A percentile compares a stretch with the other conserved stretches of the same genome.
Conservation (phyloP, 2,888 invertebrate species). For the Fragum fragum region DNA sequence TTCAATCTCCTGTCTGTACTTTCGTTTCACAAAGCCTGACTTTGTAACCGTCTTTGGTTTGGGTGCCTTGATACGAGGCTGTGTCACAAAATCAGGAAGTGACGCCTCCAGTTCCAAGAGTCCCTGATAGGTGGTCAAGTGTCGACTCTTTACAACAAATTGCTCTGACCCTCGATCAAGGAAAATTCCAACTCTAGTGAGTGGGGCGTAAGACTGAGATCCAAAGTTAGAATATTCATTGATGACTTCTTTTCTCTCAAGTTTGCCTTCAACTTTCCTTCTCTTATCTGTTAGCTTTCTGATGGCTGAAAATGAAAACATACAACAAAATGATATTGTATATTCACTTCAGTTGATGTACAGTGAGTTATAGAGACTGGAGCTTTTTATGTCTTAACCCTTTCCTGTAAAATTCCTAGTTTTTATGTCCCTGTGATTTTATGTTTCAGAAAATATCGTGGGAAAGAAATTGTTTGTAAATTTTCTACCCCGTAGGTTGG, state of each 20-base stretch:
- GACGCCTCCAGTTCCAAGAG: slow-evolving; percentile 86
- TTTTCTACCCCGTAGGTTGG: no score
- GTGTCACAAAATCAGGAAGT: slow-evolving; percentile 84
- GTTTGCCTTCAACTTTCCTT: slow-evolving; percentile 80
- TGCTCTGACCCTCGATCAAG: slow-evolving; percentile 86
- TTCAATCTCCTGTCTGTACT: slow-evolving; percentile 84
- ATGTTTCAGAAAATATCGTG: no score
- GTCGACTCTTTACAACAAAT: slow-evolving; percentile 85
- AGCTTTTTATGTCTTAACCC: no score
- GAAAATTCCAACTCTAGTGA: slow-evolving; percentile 86
- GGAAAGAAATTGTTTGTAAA: no score
- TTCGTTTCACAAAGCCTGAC: slow-evolving; percentile 85
- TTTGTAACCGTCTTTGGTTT: slow-evolving; percentile 84
- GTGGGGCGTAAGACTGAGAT: slow-evolving; percentile 86
- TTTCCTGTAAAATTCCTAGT: no score
- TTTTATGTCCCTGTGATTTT: no score
- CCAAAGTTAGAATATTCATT: slow-evolving; percentile 83
- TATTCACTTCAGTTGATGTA: no score
- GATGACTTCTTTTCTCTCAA: slow-evolving; percentile 83
- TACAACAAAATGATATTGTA: no score
- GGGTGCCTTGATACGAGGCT: slow-evolving; percentile 85
- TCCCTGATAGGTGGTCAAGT: slow-evolving; percentile 86
- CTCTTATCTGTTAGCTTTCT: slow-evolving; percentile 85
- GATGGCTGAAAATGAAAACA: slow-evolving; percentile 78
- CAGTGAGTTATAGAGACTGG: no score